phyloP scores from a whole-genome alignment of 2,797 vertebrate species.

The Lithobates pipiens region DNA sequence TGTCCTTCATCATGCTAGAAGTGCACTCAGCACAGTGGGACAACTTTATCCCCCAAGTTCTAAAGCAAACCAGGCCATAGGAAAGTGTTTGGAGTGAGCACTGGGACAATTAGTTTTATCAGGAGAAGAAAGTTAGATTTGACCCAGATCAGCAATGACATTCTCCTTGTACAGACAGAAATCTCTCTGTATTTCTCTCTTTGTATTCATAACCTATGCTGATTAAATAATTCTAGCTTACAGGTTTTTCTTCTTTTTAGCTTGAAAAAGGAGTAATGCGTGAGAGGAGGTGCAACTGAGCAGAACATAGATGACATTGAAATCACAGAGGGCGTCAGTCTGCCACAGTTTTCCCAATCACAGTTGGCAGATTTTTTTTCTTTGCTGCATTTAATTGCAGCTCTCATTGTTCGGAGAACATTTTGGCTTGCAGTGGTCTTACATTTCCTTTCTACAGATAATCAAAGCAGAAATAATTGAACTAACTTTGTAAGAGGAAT shows the following conservation, averaged over 20 bases:
- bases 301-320: constrained; percentile 36
- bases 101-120: neutral
- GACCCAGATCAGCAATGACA: constrained; percentile 2
- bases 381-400: constrained; percentile 29
- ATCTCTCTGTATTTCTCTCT: neutral
- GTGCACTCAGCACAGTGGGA: neutral
- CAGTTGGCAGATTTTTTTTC: constrained; percentile 19
- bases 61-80: neutral
- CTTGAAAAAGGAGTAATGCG: constrained; percentile 47
- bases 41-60: neutral
- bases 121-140: neutral
- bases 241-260: constrained; percentile 18
- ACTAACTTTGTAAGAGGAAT: neutral
- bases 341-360: constrained; percentile 22
- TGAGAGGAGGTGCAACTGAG: constrained; percentile 16
- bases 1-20: neutral
- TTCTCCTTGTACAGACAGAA: constrained; percentile 16
- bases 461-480: constrained; percentile 13
- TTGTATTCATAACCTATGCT: constrained; percentile 26
- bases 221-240: constrained; percentile 35
- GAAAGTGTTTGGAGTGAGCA: neutral
- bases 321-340: constrained; percentile 32
- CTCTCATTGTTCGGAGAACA: constrained; percentile 20
- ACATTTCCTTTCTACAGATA: neutral
- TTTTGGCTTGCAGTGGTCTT: neutral